A percentile compares a stretch with the other conserved stretches of the same genome.
Conservation (phyloP, 1,140 invertebrate genomes). For the Drosophila lini region DNA sequence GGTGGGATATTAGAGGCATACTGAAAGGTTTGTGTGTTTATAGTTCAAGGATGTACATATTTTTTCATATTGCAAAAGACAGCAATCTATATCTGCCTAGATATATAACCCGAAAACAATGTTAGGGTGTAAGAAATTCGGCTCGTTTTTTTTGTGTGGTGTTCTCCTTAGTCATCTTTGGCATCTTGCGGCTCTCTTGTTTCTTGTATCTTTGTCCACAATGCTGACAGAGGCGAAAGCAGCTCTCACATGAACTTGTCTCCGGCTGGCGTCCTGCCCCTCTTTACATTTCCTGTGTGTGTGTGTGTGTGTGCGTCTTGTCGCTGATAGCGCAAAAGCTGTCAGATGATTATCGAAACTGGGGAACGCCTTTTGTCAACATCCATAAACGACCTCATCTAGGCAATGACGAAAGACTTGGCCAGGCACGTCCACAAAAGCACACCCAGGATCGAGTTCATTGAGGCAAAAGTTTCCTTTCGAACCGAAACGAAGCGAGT, state of each 20-base stretch:
- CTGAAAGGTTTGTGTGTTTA: too few species aligned
- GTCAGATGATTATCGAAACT: slow-evolving; percentile 76
- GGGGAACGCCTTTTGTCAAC: slow-evolving; percentile 79
- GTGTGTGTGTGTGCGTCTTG: slow-evolving; percentile 43
- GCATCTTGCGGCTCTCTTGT: slow-evolving; percentile 25
- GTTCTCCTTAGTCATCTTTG: slow-evolving; percentile 49
- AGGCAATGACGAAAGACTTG: slow-evolving; percentile 45
- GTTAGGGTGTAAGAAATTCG: background rate
- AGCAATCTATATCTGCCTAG: too few species aligned
- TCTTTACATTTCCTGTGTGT: slow-evolving; percentile 21
- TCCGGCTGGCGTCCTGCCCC: slow-evolving; percentile 4
- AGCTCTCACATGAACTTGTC: slow-evolving; percentile 32
- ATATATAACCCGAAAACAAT: too few species aligned
- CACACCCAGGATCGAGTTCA: background rate
- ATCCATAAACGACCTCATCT: slow-evolving; percentile 78
- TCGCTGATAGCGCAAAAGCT: slow-evolving; percentile 80
- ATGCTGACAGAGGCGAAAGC: slow-evolving; percentile 58
- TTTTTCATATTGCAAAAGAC: too few species aligned
- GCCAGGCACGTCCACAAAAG: slow-evolving; percentile 57
- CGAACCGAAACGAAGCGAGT: background rate
- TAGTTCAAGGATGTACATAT: too few species aligned
- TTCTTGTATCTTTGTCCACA: slow-evolving; percentile 54
- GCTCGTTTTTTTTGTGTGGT: background rate
- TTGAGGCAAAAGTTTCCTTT: background rate
- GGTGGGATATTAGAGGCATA: too few species aligned